Evolutionary conservation across 92 coral and sea anemone species (phyloP).

Genomic region (Pocillopora meandrina): DNA sequence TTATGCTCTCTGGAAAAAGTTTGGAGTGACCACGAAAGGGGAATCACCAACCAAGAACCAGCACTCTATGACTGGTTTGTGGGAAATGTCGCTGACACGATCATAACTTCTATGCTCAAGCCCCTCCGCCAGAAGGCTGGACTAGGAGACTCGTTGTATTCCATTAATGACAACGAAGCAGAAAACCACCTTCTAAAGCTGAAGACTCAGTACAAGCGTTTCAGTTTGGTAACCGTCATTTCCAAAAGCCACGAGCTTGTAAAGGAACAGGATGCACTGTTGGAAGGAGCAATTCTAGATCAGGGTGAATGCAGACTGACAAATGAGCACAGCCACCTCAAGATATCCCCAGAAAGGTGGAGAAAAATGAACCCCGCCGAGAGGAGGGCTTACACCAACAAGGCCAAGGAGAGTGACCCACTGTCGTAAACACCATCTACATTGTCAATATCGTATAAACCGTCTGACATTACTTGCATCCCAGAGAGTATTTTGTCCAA

Average conservation of each 20-base stretch:
- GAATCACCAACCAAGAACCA: constrained; percentile 34
- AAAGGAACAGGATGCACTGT: constrained; percentile 49
- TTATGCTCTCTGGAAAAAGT: constrained; percentile 18
- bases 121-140: constrained; percentile 47
- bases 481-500: constrained; percentile 43
- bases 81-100: constrained; percentile 44
- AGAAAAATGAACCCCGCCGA: constrained; percentile 52
- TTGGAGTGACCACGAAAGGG: constrained; percentile 38
- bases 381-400: constrained; percentile 39
- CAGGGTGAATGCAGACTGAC: constrained; percentile 55
- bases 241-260: constrained; percentile 42
- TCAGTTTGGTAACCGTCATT: constrained; percentile 33
- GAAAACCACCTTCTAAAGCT: constrained; percentile 53
- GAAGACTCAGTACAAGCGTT: constrained; percentile 40
- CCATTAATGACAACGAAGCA: constrained; percentile 53
- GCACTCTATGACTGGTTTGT: constrained; percentile 53
- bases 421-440: constrained; percentile 22
- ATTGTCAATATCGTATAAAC: constrained; percentile 28
- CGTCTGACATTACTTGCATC: constrained; percentile 42
- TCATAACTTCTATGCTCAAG: constrained; percentile 45
- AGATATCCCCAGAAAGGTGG: constrained; percentile 48
- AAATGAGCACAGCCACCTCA: constrained; percentile 39
- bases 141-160: constrained; percentile 41
- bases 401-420: constrained; percentile 53
- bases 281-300: constrained; percentile 54